phyloP scores from a whole-genome alignment of 2,113 vertebrate species.

The Macaca fascicularis region T2T-MFA8v1.1 NC_088379.1:10868001-10868500 shows the following conservation, averaged over 20 bases:
- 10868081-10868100: background rate
- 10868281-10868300: background rate
- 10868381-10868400: background rate
- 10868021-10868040: background rate
- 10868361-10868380: background rate
- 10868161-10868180: background rate
- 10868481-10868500: conserved; percentile 51
- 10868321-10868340: background rate
- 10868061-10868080: background rate
- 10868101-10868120: background rate
- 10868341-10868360: background rate
- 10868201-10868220: background rate
- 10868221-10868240: background rate
- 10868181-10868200: background rate
- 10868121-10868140: background rate
- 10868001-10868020: too few relatives aligned
- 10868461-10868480: conserved; percentile 55
- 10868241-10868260: background rate
- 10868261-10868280: background rate
- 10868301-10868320: background rate
- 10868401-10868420: background rate
- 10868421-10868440: conserved; percentile 45
- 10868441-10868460: conserved; percentile 62
- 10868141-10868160: background rate
- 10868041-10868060: background rate